Conservation (phyloP, 1,140 invertebrate species). For the Drosophila asahinai region DNA sequence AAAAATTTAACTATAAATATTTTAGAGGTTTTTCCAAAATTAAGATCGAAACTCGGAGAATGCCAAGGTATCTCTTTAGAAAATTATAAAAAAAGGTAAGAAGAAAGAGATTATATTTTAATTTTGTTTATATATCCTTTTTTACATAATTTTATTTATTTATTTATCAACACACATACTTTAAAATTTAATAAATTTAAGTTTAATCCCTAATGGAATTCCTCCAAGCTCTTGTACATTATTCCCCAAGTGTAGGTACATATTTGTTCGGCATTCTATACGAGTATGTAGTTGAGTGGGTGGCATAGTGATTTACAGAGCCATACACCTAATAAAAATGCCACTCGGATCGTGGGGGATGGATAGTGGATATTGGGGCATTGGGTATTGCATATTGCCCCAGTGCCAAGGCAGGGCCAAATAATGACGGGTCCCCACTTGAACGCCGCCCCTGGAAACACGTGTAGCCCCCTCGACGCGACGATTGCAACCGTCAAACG, state of each 20-base stretch:
- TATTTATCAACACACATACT: neutral
- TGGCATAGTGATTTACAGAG: slow-evolving; percentile 70
- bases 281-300: slow-evolving; percentile 22
- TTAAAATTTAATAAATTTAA: too few species aligned
- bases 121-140: neutral
- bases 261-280: slow-evolving; percentile 13
- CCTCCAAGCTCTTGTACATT: neutral
- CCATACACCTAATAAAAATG: slow-evolving; percentile 54
- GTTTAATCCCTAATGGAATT: too few species aligned
- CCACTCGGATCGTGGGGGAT: slow-evolving; percentile 28
- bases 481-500: slow-evolving; percentile 72
- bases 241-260: slow-evolving; percentile 15
- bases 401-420: slow-evolving; percentile 15
- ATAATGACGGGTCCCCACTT: slow-evolving; percentile 30
- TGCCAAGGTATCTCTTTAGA: too few species aligned
- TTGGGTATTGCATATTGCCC: slow-evolving; percentile 45
- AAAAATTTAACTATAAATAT: neutral
- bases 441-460: slow-evolving; percentile 43
- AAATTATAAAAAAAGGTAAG: neutral
- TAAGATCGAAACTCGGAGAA: neutral
- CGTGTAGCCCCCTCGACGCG: slow-evolving; percentile 54
- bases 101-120: neutral
- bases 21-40: neutral
- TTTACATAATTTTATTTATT: neutral
- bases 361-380: slow-evolving; percentile 29